Evolutionary conservation across 2,888 invertebrate genomes (phyloP), one percentile per base, ranked within the genome.

Genomic region (Chesias legatella): DNA sequence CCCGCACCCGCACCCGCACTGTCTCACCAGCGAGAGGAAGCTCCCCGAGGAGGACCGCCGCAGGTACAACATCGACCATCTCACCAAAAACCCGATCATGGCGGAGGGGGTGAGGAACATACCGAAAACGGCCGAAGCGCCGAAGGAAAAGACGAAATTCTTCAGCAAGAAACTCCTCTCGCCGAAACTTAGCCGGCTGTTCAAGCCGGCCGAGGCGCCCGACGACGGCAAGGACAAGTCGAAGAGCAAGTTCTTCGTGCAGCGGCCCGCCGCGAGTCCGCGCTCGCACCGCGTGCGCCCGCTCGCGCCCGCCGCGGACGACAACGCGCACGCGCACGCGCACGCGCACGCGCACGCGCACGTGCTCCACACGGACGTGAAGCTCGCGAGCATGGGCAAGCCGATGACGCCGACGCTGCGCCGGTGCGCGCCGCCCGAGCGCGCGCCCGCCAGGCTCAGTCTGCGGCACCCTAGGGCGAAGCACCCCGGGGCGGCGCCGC

Each of bases 351-450:
- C 23, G 48, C 36, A 62, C 8, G 63, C 52, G 2, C 73, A 76
- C 24, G 72, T 86, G 0, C 40, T 86, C 0, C 77, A 84, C 31
- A 79, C 73, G 7, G 86, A 88, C 41, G 33, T 85, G 0, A 86
- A 86, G 31, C 48, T 86, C 2, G 85, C 86, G 0, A 77, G 72
- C 29, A 42, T 83, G 60, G 88, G 88, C 0, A 86, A 85, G 36
- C 88, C 88, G 0, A 83, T 88, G 84, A 89, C 89, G 4, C 89
- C 89, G 0, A 79, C 81, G 47, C 84, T 89, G 56, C 61, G 85
- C 3, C 49, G 89, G 3, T 78, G 79, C 42, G 27, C 70, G 0
- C 66, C 67, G 0, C 46, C 58, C 0, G 83, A 83, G 1, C 66
- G 56, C 43, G 76, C 71, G 0, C 84, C 82, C 42, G 80, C 76